A percentile compares a stretch with the other conserved stretches of the same genome.
These are phyloP conservation scores for Syngnathus typhle DNA, from an alignment of 2,113 vertebrate species.

Conservation along the genomic window DNA sequence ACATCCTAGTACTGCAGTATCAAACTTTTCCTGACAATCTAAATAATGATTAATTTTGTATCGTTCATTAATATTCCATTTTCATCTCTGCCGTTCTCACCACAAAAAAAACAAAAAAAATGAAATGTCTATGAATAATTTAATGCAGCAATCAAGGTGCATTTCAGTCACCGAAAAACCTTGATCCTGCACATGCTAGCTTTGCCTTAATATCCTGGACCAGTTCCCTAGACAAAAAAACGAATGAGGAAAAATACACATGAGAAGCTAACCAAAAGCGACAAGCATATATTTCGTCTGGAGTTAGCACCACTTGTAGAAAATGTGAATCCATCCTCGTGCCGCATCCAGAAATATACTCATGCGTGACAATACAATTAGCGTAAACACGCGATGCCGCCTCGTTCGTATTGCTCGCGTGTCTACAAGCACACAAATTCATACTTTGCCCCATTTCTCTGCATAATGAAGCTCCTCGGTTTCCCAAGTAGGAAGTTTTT, in stretches of 20 bases:
- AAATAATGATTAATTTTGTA: not conserved
- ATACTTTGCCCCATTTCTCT: slow-evolving; percentile 4
- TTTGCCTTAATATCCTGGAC: slow-evolving; percentile 1
- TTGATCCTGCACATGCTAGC: not conserved
- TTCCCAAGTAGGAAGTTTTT: slow-evolving; percentile 21
- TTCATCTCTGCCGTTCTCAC: not conserved
- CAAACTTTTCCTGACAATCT: not conserved
- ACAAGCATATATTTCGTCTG: slow-evolving; percentile 3
- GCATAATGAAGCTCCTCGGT: slow-evolving; percentile 21
- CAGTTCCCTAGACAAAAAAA: not conserved
- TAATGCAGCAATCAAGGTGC: slow-evolving; percentile 16
- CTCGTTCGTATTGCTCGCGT: slow-evolving; percentile 15
- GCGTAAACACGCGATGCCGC: not conserved
- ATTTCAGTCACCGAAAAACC: slow-evolving; percentile 11
- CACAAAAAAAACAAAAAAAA: not conserved
- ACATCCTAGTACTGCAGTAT: not conserved
- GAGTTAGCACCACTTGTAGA: slow-evolving; percentile 5
- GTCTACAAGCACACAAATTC: not conserved
- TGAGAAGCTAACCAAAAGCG: slow-evolving; percentile 16
- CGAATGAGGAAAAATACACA: not conserved
- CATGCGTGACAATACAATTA: slow-evolving; percentile 27
- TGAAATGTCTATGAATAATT: slow-evolving; percentile 26
- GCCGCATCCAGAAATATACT: slow-evolving; percentile 6
- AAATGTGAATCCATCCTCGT: slow-evolving; percentile 16
- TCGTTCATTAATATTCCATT: not conserved